Conservation (phyloP, 2,113 vertebrate species). For the Panthera tigris region DNA sequence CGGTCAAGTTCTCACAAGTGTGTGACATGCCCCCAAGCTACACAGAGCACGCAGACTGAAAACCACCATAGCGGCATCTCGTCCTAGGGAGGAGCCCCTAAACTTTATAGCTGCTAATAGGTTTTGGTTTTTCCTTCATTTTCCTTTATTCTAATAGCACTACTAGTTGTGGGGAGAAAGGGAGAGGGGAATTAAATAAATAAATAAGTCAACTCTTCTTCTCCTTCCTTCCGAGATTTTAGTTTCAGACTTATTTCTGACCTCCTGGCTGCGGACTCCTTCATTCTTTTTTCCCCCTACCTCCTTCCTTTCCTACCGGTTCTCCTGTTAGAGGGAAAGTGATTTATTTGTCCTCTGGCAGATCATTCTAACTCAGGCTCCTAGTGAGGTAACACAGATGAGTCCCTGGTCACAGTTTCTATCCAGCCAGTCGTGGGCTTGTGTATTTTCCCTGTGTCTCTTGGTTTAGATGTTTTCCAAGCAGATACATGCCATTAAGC, state of each 20-base stretch:
- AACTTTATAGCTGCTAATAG: slow-evolving; percentile 71
- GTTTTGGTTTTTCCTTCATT: slow-evolving; percentile 36
- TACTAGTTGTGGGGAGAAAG: background rate
- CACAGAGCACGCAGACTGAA: slow-evolving; percentile 43
- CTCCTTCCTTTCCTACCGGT: background rate
- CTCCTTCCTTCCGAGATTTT: slow-evolving; percentile 39
- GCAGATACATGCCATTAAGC: slow-evolving; percentile 40
- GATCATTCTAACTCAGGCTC: slow-evolving; percentile 57
- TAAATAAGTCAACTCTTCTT: slow-evolving; percentile 55
- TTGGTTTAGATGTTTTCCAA: slow-evolving; percentile 64
- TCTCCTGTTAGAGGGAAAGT: slow-evolving; percentile 53
- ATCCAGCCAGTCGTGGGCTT: slow-evolving; percentile 41
- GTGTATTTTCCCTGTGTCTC: slow-evolving; percentile 59
- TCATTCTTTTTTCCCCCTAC: slow-evolving; percentile 9
- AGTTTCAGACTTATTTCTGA: slow-evolving; percentile 57
- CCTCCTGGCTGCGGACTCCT: background rate
- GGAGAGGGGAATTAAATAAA: slow-evolving; percentile 53
- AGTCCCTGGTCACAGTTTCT: slow-evolving; percentile 63
- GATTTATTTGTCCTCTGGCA: slow-evolving; percentile 64
- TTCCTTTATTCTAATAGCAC: slow-evolving; percentile 23
- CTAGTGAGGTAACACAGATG: slow-evolving; percentile 70
- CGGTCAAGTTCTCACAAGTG: slow-evolving; percentile 85
- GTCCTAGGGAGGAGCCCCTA: slow-evolving; percentile 43
- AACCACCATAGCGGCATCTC: slow-evolving; percentile 48
- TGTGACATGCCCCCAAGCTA: slow-evolving; percentile 85